Evolutionary conservation across 2,113 vertebrate genomes (phyloP).

Genomic region (Myanophis thanlyinensis): DNA sequence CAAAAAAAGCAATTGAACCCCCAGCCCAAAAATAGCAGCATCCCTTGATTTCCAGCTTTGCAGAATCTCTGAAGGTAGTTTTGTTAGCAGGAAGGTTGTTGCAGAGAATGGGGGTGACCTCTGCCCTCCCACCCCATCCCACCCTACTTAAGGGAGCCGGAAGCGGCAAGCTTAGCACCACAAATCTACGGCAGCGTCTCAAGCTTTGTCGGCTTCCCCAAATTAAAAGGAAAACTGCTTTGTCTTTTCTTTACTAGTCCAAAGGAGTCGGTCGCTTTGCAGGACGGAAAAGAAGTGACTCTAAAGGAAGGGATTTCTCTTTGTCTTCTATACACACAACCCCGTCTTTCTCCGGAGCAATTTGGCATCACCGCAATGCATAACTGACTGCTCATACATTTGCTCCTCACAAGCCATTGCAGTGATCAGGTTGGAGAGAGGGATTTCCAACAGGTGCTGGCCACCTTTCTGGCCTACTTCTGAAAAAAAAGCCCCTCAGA

Average conservation of each 20-base stretch:
- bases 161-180: too few species aligned
- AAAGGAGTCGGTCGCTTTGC: background rate
- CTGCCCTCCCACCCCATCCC: rapidly evolving
- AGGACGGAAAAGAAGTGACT: background rate
- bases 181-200: background rate
- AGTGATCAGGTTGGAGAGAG: background rate
- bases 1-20: background rate
- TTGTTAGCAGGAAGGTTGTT: background rate
- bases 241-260: background rate
- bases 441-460: background rate
- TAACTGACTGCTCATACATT: background rate
- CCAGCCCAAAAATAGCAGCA: background rate
- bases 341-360: background rate
- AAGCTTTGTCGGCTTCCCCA: background rate
- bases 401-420: background rate
- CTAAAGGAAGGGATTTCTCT: background rate
- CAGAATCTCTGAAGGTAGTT: background rate
- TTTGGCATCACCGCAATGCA: background rate
- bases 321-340: background rate
- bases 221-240: too few species aligned
- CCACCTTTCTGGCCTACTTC: background rate
- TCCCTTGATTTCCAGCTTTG: background rate
- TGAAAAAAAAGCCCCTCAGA: background rate
- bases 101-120: background rate
- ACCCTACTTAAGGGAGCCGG: background rate